A percentile compares a stretch with the other conserved stretches of the same genome.
Evolutionary conservation across 2,888 invertebrate species (phyloP).

Genomic region (Nemotelus pantherinus): DNA sequence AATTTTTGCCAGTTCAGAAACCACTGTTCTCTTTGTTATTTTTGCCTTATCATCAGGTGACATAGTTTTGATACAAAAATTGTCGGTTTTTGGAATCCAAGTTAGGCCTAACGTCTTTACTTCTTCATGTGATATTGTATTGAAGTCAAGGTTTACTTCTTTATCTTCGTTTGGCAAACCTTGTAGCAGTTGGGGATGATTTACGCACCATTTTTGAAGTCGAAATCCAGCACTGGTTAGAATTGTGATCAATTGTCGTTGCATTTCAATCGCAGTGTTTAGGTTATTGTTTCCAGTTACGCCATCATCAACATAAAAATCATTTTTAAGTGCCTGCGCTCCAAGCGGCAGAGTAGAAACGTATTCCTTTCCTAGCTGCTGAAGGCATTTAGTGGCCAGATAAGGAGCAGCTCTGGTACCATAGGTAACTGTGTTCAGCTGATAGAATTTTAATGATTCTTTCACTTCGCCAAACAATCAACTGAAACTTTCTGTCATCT

Average conservation of each 20-base stretch:
- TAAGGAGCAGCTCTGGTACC: conserved; percentile 48
- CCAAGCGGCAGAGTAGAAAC: background rate
- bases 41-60: background rate
- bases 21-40: background rate
- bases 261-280: background rate
- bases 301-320: conserved; percentile 37
- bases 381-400: conserved; percentile 46
- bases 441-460: conserved; percentile 38
- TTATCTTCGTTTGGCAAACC: background rate
- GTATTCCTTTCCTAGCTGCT: conserved; percentile 30
- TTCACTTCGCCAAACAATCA: conserved; percentile 48
- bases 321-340: too few relatives aligned
- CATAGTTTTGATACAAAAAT: background rate
- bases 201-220: too few relatives aligned
- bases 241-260: background rate
- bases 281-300: conserved; percentile 28
- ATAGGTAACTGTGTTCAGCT: conserved; percentile 48
- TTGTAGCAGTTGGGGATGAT: background rate
- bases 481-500: conserved; percentile 49
- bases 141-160: background rate
- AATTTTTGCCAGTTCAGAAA: background rate
- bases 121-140: background rate
- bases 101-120: background rate
- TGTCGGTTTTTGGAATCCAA: background rate
- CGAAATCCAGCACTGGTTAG: too few relatives aligned